Conservation (phyloP, 1,140 invertebrate species). For the Solenopsis invicta region DNA sequence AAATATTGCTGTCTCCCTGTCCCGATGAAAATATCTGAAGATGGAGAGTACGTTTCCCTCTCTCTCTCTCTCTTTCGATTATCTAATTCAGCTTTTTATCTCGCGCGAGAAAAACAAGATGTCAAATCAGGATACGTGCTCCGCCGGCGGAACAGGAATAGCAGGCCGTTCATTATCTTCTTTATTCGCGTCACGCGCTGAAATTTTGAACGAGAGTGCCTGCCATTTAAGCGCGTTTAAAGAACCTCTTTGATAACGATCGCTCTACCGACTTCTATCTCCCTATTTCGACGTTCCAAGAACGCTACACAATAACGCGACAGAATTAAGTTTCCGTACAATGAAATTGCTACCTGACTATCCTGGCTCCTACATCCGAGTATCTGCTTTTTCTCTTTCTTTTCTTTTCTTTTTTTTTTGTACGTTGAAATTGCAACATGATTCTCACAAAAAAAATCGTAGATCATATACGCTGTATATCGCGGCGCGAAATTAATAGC, state of each 20-base stretch:
- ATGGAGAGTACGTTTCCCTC: neutral
- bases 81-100: conserved; percentile 23
- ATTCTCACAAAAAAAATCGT: conserved; percentile 22
- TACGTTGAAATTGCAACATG: conserved; percentile 12
- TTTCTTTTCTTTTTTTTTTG: neutral
- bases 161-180: neutral
- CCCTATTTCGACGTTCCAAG: conserved; percentile 3
- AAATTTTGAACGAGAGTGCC: neutral
- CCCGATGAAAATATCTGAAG: conserved; percentile 32
- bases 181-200: conserved; percentile 27
- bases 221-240: conserved; percentile 4
- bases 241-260: conserved; percentile 22
- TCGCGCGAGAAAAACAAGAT: conserved; percentile 1
- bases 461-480: neutral
- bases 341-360: conserved; percentile 4
- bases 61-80: neutral
- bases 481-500: neutral
- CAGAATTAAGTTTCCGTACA: conserved; percentile 23
- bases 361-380: neutral
- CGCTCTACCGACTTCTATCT: conserved; percentile 17
- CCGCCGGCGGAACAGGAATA: conserved; percentile 51
- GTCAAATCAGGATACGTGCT: conserved; percentile 40
- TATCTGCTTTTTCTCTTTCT: neutral
- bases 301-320: conserved; percentile 6
- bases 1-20: conserved; percentile 76